Conservation (phyloP, 2,888 invertebrate species). For the Homarus gammarus region DNA sequence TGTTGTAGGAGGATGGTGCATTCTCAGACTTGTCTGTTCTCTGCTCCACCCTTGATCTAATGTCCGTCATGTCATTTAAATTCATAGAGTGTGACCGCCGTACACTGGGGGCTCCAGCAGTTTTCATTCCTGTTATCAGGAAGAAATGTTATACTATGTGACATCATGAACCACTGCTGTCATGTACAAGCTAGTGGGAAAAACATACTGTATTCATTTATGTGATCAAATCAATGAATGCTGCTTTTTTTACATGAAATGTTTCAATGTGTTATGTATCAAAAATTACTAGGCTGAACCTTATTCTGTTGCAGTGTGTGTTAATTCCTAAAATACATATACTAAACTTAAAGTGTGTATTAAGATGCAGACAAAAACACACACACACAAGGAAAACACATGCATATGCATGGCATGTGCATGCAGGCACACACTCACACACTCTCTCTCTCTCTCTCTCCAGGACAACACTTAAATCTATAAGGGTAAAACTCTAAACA, state of each 20-base stretch:
- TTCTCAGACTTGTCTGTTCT: conserved; percentile 62
- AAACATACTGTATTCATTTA: too few species aligned
- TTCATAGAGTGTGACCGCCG: conserved; percentile 75
- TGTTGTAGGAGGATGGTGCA: conserved; percentile 71
- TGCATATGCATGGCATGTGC: not conserved
- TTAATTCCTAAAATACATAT: too few species aligned
- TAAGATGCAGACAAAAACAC: not conserved
- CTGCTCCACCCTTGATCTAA: conserved; percentile 48
- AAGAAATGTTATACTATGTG: not conserved
- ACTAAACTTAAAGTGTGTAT: too few species aligned
- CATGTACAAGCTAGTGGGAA: not conserved
- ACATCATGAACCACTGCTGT: not conserved
- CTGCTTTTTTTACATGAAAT: too few species aligned
- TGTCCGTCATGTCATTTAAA: conserved; percentile 71
- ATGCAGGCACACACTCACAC: too few species aligned
- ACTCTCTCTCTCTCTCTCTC: too few species aligned
- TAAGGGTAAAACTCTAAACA: too few species aligned
- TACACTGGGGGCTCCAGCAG: conserved; percentile 71
- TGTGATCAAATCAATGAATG: too few species aligned
- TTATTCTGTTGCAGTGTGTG: too few species aligned
- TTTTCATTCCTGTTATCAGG: conserved; percentile 67
- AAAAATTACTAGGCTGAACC: too few species aligned
- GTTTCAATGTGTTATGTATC: too few species aligned
- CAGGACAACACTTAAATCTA: too few species aligned
- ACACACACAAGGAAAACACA: not conserved